phyloP scores from a whole-genome alignment of 2,113 vertebrate species.

The Catharus bicknelli region DNA sequence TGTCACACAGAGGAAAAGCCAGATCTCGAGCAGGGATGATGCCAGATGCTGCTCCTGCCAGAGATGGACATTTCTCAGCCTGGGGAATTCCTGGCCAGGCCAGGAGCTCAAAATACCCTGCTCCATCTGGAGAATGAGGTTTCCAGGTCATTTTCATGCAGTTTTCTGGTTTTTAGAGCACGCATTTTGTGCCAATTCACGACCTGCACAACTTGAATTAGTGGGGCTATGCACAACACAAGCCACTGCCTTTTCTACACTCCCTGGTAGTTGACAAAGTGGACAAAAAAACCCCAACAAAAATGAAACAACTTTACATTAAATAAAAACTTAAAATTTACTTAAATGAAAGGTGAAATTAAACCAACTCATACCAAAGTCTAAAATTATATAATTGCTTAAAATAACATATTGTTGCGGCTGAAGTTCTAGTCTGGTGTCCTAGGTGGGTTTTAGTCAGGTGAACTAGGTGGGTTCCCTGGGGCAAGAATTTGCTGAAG shows the following conservation, averaged over 20 bases:
- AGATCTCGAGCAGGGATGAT: neutral
- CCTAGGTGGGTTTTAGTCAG: neutral
- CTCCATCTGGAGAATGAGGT: neutral
- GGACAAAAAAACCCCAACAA: rapidly evolving
- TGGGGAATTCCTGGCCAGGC: neutral
- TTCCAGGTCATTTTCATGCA: neutral
- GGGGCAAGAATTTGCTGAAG: neutral
- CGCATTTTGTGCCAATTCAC: neutral
- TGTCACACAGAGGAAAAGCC: neutral
- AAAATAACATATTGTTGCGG: neutral
- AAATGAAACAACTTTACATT: neutral
- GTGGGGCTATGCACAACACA: neutral
- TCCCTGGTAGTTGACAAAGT: neutral
- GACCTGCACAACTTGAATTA: neutral
- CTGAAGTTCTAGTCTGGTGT: neutral
- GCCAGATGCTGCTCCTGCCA: neutral
- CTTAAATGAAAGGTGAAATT: neutral
- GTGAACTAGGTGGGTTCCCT: neutral
- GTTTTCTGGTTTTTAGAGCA: neutral
- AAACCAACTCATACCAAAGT: neutral
- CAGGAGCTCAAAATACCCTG: neutral
- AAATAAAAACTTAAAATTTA: neutral
- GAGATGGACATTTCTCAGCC: neutral
- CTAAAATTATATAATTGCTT: neutral
- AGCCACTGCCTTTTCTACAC: neutral